Evolutionary conservation across 2,797 vertebrate genomes (phyloP), one percentile per base, ranked within the genome.

Genomic region (Phaenicophaeus curvirostris): DNA sequence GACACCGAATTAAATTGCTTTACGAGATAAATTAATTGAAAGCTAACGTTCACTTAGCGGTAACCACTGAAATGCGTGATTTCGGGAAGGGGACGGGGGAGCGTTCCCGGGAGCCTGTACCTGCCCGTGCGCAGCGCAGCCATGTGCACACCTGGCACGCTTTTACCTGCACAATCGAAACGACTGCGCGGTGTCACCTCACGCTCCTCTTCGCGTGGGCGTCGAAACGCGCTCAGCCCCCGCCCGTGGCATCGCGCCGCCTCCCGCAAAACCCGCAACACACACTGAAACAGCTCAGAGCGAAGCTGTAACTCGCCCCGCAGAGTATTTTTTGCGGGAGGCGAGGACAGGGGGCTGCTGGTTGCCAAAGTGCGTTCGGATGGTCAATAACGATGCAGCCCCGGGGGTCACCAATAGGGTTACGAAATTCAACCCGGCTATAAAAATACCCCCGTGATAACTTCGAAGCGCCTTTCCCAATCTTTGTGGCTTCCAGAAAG

Each of bases 111-210:
- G 61, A 18, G 23, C 25, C 44, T 0, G 3, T 2, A 30, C 48
- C 27, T 4, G 37, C 24, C 30, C 11, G 8, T 1, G 27, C 24
- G 37, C 72, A 3, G 46, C 2, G 10, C 12, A 16, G 57, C 87
- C 94, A 92, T 59, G 87, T 87, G 87, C 55, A 27, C 16, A 16
- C 75, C 31, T 65, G 58, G 14, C 48, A 80, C 42, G 92, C 83
- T 72, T 39, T 37, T 33, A 58, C 79, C 73, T 46, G 16, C 46
- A 69, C 74, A 44, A 57, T 20, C 51, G 7, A 33, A 41, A 48
- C 39, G 24, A 1, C 23, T 4, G 42, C 3, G 6, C 24, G 0
- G 18, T 16, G 25, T n/a, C 8, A 15, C 48, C 57, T 71, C 61
- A 6, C 12, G 8, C 50, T 48, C 57, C 6, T 5, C 57, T 39